phyloP scores from a whole-genome alignment of 2,888 invertebrate genomes.

The Drosophila vallismaia region DNA sequence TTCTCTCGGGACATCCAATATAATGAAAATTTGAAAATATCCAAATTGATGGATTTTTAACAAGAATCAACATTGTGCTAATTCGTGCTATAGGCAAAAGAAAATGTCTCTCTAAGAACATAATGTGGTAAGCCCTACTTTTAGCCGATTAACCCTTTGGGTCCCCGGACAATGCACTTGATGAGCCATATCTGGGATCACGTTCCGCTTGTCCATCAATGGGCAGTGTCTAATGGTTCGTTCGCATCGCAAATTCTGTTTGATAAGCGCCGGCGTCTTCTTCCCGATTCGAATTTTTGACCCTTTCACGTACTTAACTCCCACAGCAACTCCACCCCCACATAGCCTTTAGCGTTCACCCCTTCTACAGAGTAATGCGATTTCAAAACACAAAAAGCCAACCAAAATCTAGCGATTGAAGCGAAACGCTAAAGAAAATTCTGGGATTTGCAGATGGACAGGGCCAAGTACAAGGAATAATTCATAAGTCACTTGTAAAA shows the following conservation, averaged over 20 bases:
- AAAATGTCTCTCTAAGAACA: background rate
- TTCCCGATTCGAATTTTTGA: conserved; percentile 50
- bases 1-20: conserved; percentile 2
- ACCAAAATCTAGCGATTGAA: conserved; percentile 35
- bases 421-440: conserved; percentile 12
- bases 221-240: conserved; percentile 48
- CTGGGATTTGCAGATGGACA: conserved; percentile 18
- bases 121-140: conserved; percentile 19
- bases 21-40: conserved; percentile 1
- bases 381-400: conserved; percentile 62
- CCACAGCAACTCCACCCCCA: conserved; percentile 9
- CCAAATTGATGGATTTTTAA: conserved; percentile 1
- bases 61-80: conserved; percentile 1
- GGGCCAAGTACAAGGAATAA: conserved; percentile 68
- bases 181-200: conserved; percentile 58
- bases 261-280: conserved; percentile 51
- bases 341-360: background rate
- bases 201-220: conserved; percentile 52
- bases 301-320: conserved; percentile 62
- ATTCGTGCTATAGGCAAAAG: background rate
- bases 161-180: conserved; percentile 33
- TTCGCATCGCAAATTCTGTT: conserved; percentile 65
- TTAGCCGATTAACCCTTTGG: conserved; percentile 43
- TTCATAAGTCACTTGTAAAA: conserved; percentile 80
- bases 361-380: conserved; percentile 59